Evolutionary conservation across 2,113 vertebrate genomes (phyloP).

Genomic region (Brachionichthys hirsutus): DNA sequence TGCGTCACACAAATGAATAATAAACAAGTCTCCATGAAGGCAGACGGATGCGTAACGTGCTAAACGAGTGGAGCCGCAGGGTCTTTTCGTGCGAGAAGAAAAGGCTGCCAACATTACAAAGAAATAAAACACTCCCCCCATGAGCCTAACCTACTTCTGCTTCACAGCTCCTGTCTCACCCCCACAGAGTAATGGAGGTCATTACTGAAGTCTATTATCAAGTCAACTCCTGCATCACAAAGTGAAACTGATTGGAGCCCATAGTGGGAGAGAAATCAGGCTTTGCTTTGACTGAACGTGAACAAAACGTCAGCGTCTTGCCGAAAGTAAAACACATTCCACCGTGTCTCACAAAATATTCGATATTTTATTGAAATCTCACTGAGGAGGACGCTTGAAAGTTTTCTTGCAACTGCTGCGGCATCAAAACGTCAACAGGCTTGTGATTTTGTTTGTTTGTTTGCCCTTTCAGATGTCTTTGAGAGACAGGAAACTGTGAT

Average conservation of each 20-base stretch:
- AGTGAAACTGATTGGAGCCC: slow-evolving; percentile 1
- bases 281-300: background rate
- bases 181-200: slow-evolving; percentile 6
- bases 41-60: too few relatives aligned
- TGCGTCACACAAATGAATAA: background rate
- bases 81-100: background rate
- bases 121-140: slow-evolving; percentile 10
- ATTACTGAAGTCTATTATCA: slow-evolving; percentile 18
- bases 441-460: slow-evolving; percentile 2
- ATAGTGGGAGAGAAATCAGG: background rate
- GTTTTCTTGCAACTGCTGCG: background rate
- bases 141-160: slow-evolving; percentile 21
- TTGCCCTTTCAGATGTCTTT: slow-evolving; percentile 1
- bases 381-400: too few relatives aligned
- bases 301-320: background rate
- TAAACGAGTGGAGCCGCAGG: too few relatives aligned
- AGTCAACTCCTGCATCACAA: slow-evolving; percentile 18
- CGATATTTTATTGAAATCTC: background rate
- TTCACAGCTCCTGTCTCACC: slow-evolving; percentile 12
- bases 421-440: slow-evolving; percentile 15
- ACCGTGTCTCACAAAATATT: background rate
- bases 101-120: background rate
- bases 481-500: slow-evolving; percentile 30
- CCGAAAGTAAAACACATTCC: too few relatives aligned
- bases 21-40: background rate